Conservation (phyloP, 2,888 invertebrate species). For the Allolobophora icterica region DNA sequence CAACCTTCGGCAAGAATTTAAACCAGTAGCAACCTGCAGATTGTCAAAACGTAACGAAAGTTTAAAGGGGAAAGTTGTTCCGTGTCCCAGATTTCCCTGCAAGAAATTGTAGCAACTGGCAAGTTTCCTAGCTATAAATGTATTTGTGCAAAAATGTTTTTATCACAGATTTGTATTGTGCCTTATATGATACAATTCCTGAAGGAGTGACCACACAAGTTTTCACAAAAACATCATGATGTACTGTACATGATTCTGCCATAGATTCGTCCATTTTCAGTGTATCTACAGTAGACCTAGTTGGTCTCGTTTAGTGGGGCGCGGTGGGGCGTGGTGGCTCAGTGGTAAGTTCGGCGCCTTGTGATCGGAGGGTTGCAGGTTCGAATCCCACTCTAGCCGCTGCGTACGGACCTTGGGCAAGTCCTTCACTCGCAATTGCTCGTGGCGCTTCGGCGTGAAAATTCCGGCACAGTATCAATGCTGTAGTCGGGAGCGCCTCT, state of each 20-base stretch:
- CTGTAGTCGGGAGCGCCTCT: too few species aligned
- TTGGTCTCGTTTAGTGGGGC: not conserved
- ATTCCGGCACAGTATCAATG: too few species aligned
- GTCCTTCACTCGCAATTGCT: too few species aligned
- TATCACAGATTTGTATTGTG: not conserved
- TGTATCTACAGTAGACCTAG: not conserved
- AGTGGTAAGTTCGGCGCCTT: too few species aligned
- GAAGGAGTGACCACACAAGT: not conserved
- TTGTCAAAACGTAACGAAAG: not conserved
- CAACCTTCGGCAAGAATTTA: not conserved
- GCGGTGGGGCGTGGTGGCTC: too few species aligned
- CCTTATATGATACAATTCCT: not conserved
- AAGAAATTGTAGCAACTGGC: not conserved
- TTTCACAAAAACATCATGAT: too few species aligned
- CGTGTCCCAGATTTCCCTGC: not conserved
- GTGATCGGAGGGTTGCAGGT: too few species aligned
- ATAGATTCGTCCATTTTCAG: not conserved
- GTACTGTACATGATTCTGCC: not conserved
- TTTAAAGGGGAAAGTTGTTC: not conserved
- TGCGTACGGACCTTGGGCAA: too few species aligned
- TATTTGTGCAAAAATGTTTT: not conserved
- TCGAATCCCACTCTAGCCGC: too few species aligned
- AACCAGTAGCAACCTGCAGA: not conserved
- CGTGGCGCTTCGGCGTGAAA: too few species aligned
- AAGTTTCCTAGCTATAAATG: not conserved